Percentiles rank a stretch among this genome's conserved stretches.
Conservation (phyloP, 2,113 vertebrate genomes). For the Carollia perspicillata region DNA sequence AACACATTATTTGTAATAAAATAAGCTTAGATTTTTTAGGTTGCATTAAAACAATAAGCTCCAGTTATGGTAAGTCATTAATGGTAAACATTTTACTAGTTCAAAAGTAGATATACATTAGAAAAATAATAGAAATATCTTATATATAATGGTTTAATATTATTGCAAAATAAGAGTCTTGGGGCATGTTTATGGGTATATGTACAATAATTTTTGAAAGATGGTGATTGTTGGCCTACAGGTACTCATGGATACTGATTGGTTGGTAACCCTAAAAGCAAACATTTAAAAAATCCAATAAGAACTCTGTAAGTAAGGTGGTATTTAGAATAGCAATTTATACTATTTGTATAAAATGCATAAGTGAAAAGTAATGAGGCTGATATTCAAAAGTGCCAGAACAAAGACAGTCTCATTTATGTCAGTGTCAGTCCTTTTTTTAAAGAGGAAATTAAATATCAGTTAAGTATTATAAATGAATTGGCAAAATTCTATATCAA, state of each 20-base stretch:
- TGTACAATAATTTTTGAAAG: constrained; percentile 68
- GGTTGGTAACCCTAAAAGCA: constrained; percentile 64
- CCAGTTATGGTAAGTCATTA: background rate
- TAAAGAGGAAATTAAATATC: background rate
- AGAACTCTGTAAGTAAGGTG: constrained; percentile 7
- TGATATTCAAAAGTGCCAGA: background rate
- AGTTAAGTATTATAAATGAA: background rate
- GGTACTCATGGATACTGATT: constrained; percentile 54
- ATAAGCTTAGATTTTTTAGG: background rate
- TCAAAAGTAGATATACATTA: background rate
- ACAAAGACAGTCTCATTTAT: background rate
- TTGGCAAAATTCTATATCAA: background rate
- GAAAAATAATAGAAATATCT: background rate
- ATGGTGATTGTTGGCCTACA: constrained; percentile 36
- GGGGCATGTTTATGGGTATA: constrained; percentile 22
- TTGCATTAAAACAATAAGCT: constrained; percentile 47
- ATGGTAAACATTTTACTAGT: background rate
- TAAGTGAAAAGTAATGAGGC: background rate
- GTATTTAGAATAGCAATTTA: background rate
- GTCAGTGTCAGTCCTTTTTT: background rate
- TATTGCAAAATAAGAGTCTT: background rate
- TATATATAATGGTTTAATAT: background rate
- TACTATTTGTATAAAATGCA: background rate
- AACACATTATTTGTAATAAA: constrained; percentile 7
- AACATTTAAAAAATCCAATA: constrained; percentile 39